These are phyloP conservation scores for Tricholauxania praeusta DNA, from an alignment of 2,888 invertebrate species.

Conservation along the genomic window DNA sequence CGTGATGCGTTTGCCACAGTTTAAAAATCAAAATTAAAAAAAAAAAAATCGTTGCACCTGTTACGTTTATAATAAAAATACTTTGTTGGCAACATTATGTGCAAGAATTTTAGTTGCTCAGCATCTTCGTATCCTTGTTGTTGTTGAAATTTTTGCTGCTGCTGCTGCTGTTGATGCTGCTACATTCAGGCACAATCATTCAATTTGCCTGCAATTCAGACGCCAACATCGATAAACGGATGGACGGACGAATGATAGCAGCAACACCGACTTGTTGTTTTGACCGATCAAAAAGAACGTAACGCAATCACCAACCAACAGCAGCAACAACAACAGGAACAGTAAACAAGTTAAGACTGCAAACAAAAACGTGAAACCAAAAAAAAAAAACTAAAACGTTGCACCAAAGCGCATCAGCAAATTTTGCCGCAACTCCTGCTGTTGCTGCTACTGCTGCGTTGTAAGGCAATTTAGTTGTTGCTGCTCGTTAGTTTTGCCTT, in stretches of 20 bases:
- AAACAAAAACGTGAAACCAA: constrained; percentile 15
- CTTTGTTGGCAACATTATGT: not conserved
- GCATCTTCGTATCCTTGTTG: not conserved
- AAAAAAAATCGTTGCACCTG: constrained; percentile 30
- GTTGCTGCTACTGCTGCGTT: constrained; percentile 43
- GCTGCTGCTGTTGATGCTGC: constrained; percentile 5
- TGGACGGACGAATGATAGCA: not conserved
- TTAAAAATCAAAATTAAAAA: not conserved
- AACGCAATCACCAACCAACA: not conserved
- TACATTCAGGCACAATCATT: constrained; percentile 23
- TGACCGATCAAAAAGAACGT: constrained; percentile 16
- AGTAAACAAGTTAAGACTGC: constrained; percentile 22
- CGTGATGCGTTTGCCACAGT: not conserved
- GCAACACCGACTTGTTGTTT: not conserved
- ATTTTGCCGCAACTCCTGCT: constrained; percentile 32
- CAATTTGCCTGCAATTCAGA: constrained; percentile 29
- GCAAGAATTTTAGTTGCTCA: too few species aligned
- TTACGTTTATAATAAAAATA: constrained; percentile 7
- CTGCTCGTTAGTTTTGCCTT: constrained; percentile 28
- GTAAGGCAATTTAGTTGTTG: constrained; percentile 47
- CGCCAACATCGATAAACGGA: constrained; percentile 19
- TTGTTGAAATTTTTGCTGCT: constrained; percentile 11
- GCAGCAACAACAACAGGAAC: constrained; percentile 15
- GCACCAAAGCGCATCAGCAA: constrained; percentile 29
- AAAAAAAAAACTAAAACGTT: constrained; percentile 44